A percentile compares a stretch with the other conserved stretches of the same genome.
Conservation (phyloP, 2,888 invertebrate species). For the Leptinotarsa tumamoca region DNA sequence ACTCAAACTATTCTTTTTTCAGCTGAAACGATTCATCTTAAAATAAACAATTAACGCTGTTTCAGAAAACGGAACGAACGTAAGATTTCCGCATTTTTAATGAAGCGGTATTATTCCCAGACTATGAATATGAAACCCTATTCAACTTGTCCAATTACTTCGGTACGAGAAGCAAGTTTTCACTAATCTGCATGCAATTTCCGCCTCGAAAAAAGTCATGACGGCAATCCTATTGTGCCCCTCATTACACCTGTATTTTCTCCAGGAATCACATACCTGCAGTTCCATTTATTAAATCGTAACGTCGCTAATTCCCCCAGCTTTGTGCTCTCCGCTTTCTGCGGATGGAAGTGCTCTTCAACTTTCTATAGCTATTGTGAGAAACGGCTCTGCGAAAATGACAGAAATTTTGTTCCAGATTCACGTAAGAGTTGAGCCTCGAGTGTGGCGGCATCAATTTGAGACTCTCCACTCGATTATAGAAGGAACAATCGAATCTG, state of each 20-base stretch:
- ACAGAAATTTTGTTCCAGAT: conserved; percentile 21
- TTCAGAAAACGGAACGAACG: neutral
- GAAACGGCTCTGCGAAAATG: conserved; percentile 22
- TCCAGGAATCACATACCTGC: conserved; percentile 27
- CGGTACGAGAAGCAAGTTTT: neutral
- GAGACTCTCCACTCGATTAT: neutral
- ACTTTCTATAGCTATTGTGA: conserved; percentile 28
- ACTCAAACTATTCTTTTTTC: too few species aligned
- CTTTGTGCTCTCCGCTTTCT: conserved; percentile 27
- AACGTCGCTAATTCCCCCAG: conserved; percentile 24
- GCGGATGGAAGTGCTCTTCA: conserved; percentile 26
- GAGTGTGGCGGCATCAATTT: conserved; percentile 1
- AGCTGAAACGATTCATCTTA: too few species aligned
- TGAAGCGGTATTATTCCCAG: neutral
- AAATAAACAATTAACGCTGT: neutral
- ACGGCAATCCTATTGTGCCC: conserved; percentile 22
- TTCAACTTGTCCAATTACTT: neutral
- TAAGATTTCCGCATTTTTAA: neutral
- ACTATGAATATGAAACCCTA: neutral
- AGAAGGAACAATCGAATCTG: conserved; percentile 2
- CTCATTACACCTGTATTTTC: neutral
- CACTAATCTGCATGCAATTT: conserved; percentile 12
- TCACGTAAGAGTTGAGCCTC: neutral
- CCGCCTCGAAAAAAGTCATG: conserved; percentile 24
- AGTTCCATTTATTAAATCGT: conserved; percentile 28